A percentile compares a stretch with the other conserved stretches of the same genome.
phyloP scores from a whole-genome alignment of 2,888 invertebrate genomes.

The Tipula confusa region DNA sequence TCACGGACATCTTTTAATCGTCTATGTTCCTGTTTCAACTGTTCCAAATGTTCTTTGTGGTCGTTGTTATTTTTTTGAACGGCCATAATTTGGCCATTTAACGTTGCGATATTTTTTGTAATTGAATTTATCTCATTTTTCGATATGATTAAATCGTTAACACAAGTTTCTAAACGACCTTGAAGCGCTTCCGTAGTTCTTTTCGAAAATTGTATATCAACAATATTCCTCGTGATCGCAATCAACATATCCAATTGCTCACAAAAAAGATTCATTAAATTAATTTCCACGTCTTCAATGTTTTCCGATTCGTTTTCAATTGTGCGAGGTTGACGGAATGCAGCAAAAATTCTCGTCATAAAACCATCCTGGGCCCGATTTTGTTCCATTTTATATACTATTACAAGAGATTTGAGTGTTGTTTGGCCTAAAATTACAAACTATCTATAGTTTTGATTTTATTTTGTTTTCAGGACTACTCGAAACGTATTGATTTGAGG shows the following conservation, averaged over 20 bases:
- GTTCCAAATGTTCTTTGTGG: conserved; percentile 32
- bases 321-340: not conserved
- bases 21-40: conserved; percentile 33
- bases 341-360: not conserved
- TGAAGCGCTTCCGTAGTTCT: not conserved
- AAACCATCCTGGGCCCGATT: not conserved
- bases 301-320: not conserved
- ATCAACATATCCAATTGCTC: conserved; percentile 33
- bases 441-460: conserved; percentile 30
- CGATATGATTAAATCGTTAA: conserved; percentile 42
- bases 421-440: not conserved
- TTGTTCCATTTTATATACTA: conserved; percentile 29
- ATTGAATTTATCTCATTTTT: conserved; percentile 43
- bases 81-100: conserved; percentile 34
- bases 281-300: conserved; percentile 17
- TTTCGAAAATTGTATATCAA: conserved; percentile 32
- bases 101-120: conserved; percentile 34
- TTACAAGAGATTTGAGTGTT: conserved; percentile 28
- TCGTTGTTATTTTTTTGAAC: conserved; percentile 34
- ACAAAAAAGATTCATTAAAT: conserved; percentile 32
- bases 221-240: conserved; percentile 30
- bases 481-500: conserved; percentile 77
- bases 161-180: conserved; percentile 31
- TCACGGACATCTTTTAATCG: not conserved
- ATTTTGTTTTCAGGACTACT: conserved; percentile 58